These are phyloP conservation scores for Drusus annulatus DNA, from an alignment of 1,140 invertebrate species.

Conservation along the genomic window DNA sequence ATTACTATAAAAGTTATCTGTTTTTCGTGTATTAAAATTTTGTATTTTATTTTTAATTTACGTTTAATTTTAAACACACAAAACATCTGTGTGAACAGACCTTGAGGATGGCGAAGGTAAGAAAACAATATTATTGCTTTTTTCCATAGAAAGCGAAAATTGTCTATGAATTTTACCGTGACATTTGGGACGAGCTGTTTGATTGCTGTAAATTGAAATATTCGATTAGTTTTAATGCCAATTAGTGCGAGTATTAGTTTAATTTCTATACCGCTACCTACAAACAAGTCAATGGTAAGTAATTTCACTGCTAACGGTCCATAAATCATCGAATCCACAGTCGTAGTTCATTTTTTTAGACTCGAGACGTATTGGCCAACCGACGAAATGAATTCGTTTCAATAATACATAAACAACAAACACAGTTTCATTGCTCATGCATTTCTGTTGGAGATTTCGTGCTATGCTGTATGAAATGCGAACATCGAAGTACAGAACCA, in stretches of 20 bases:
- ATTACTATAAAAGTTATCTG: too few species aligned
- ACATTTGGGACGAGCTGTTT: background rate
- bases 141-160: too few species aligned
- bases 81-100: too few species aligned
- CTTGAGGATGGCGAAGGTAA: too few species aligned
- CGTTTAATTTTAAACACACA: too few species aligned
- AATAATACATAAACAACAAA: background rate
- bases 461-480: background rate
- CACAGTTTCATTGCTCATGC: background rate
- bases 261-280: background rate
- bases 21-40: too few species aligned
- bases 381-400: background rate
- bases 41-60: too few species aligned
- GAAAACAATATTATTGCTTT: too few species aligned
- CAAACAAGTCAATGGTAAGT: background rate
- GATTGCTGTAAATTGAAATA: background rate
- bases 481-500: background rate
- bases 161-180: background rate
- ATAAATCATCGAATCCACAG: background rate
- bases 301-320: background rate
- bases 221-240: background rate
- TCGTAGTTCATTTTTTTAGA: background rate
- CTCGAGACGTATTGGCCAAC: background rate
- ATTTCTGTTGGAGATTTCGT: background rate
- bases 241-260: background rate